phyloP scores from a whole-genome alignment of 2,797 vertebrate genomes.

The Xiphophorus birchmanni region DNA sequence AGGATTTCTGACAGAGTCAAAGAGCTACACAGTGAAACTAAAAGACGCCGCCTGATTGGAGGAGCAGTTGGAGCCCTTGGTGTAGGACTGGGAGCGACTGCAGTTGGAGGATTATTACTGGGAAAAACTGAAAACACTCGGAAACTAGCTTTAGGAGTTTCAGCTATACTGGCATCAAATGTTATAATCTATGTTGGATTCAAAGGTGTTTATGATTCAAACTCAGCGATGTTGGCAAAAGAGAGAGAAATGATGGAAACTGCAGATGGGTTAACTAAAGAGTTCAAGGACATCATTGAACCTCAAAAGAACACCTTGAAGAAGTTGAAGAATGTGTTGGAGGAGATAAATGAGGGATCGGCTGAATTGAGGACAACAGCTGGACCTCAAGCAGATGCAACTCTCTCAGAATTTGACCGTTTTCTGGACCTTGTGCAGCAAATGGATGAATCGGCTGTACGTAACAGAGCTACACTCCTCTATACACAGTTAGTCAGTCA shows the following conservation, averaged over 20 bases:
- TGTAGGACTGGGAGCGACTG: fast-evolving
- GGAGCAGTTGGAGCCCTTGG: fast-evolving
- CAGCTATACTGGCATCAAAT: fast-evolving
- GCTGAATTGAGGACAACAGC: background rate
- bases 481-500: background rate
- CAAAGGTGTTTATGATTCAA: fast-evolving
- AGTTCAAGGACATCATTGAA: background rate
- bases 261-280: background rate
- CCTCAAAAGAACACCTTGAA: background rate
- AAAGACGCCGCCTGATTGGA: fast-evolving
- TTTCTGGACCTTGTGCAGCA: background rate
- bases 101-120: fast-evolving
- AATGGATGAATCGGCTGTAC: fast-evolving
- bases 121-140: fast-evolving
- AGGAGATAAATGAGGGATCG: background rate
- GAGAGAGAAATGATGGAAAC: background rate
- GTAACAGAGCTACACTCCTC: fast-evolving
- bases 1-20: background rate
- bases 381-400: background rate
- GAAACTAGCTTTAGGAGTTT: fast-evolving
- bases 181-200: fast-evolving
- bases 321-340: background rate
- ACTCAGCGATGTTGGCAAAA: fast-evolving
- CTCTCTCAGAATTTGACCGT: background rate
- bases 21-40: background rate